Conservation (phyloP, 2,888 invertebrate genomes). For the Mesochorus sp. region DNA sequence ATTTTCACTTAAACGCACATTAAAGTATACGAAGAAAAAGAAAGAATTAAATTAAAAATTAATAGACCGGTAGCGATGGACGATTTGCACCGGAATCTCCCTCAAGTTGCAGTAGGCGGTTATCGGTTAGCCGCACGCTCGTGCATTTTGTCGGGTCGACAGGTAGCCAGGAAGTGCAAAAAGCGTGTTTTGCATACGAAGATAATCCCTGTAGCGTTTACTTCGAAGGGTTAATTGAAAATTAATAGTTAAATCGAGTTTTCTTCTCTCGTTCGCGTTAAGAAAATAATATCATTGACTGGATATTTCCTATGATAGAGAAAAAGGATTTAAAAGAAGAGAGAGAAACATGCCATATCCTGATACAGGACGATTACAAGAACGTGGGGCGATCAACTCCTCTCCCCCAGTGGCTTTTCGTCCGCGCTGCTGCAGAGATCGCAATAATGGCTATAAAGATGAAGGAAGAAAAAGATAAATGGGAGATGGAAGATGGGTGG, state of each 20-base stretch:
- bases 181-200: too few relatives aligned
- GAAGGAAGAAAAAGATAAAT: constrained; percentile 4
- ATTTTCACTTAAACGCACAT: neutral
- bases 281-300: neutral
- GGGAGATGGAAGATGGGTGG: neutral
- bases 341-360: constrained; percentile 23
- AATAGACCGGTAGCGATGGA: constrained; percentile 10
- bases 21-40: neutral
- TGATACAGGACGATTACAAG: constrained; percentile 36
- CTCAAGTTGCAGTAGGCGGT: too few relatives aligned
- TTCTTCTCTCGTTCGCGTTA: too few relatives aligned
- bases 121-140: too few relatives aligned
- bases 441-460: constrained; percentile 9
- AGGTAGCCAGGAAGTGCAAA: too few relatives aligned
- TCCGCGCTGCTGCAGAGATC: constrained; percentile 34
- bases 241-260: too few relatives aligned
- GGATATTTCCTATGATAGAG: neutral
- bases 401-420: constrained; percentile 18
- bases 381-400: constrained; percentile 24
- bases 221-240: too few relatives aligned
- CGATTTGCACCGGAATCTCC: too few relatives aligned
- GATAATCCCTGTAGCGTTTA: too few relatives aligned
- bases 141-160: too few relatives aligned
- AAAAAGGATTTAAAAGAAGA: constrained; percentile 15
- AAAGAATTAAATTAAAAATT: neutral